Conservation (phyloP, 2,113 vertebrate species). For the Acanthochromis polyacanthus region DNA sequence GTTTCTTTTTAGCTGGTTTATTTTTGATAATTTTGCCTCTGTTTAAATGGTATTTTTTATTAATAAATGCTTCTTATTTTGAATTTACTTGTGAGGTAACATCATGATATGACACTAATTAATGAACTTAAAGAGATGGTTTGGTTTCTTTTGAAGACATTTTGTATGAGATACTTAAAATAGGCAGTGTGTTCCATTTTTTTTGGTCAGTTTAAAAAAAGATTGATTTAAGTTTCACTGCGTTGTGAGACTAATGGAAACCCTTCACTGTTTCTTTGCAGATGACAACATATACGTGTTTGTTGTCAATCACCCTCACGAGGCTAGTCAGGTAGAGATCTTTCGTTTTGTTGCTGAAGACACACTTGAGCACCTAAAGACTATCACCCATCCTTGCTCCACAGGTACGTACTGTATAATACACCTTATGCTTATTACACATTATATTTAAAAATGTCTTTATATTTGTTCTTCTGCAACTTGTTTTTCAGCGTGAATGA, state of each 20-base stretch:
- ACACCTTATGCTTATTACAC: not conserved
- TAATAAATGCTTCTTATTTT: no score
- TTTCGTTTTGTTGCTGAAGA: slow-evolving; percentile 89
- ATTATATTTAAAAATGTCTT: not conserved
- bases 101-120: no score
- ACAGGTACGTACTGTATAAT: slow-evolving; percentile 80
- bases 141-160: no score
- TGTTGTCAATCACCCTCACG: slow-evolving; percentile 91
- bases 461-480: not conserved
- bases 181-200: no score
- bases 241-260: not conserved
- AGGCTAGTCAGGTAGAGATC: slow-evolving; percentile 88
- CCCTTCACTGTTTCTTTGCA: slow-evolving; percentile 61
- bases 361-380: slow-evolving; percentile 88
- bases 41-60: no score
- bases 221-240: no score
- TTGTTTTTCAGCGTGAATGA: slow-evolving; percentile 89
- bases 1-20: no score
- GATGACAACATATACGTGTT: slow-evolving; percentile 89
- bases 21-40: no score
- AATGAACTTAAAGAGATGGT: no score
- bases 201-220: no score
- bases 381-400: slow-evolving; percentile 87
- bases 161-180: no score
- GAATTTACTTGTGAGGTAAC: no score